Percentiles rank a stretch among this genome's conserved stretches.
These are phyloP conservation scores for Archaeoteleia sp. DNA, from an alignment of 2,888 invertebrate genomes.

Conservation along the genomic window DNA sequence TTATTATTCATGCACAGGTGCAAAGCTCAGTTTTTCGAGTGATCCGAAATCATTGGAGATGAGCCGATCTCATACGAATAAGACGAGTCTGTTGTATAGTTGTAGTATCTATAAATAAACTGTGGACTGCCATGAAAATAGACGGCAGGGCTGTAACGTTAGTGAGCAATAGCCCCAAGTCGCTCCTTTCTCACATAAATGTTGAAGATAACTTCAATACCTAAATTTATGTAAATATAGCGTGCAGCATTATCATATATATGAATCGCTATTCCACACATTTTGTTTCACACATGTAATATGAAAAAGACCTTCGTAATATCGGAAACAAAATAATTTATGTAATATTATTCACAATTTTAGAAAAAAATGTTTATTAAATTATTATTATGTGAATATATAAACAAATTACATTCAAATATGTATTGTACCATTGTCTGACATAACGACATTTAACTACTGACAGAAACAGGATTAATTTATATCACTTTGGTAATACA, in stretches of 20 bases:
- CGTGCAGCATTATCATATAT: constrained; percentile 1
- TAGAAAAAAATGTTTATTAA: background rate
- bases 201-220: constrained; percentile 15
- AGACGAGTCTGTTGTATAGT: constrained; percentile 61
- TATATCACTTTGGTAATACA: too few relatives aligned
- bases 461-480: background rate
- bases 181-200: constrained; percentile 34
- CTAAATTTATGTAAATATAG: constrained; percentile 8
- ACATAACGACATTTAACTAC: constrained; percentile 3
- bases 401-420: background rate
- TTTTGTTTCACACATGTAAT: too few relatives aligned
- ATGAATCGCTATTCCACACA: too few relatives aligned
- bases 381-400: background rate
- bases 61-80: constrained; percentile 56
- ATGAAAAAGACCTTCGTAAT: too few relatives aligned
- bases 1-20: constrained; percentile 19
- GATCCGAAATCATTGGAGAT: constrained; percentile 43
- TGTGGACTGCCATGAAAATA: constrained; percentile 68
- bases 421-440: constrained; percentile 2
- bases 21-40: constrained; percentile 25
- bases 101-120: constrained; percentile 65
- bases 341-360: too few relatives aligned
- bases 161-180: constrained; percentile 52
- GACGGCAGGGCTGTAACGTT: constrained; percentile 67
- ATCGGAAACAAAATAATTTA: too few relatives aligned